Conservation (phyloP, 2,113 vertebrate genomes). For the Daphoenositta chrysoptera region DNA sequence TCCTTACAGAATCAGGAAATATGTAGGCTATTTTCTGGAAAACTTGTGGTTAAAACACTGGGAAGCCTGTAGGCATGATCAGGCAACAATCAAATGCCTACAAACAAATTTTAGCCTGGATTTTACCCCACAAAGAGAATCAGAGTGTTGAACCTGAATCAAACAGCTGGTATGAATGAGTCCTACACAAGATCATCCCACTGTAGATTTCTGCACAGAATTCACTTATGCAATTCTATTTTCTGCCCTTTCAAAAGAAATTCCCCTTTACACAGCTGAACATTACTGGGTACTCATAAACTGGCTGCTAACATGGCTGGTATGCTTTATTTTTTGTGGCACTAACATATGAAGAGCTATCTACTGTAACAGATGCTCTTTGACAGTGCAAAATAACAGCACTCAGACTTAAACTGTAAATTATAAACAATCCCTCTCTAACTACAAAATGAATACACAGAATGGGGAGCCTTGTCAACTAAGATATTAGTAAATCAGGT, state of each 20-base stretch:
- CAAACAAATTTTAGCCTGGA: neutral
- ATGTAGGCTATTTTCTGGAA: neutral
- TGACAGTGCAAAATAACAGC: conserved; percentile 63
- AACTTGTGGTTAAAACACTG: neutral
- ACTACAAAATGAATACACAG: conserved; percentile 59
- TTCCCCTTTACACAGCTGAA: neutral
- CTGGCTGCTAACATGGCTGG: neutral
- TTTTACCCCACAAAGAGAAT: neutral
- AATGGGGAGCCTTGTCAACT: conserved; percentile 61
- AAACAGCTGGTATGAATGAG: neutral
- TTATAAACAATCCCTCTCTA: conserved; percentile 66
- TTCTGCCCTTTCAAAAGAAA: neutral
- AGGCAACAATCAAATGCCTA: neutral
- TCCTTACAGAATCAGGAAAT: neutral
- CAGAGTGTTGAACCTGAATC: neutral
- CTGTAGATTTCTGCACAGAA: neutral
- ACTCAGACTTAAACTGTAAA: conserved; percentile 60
- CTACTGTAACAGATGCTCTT: conserved; percentile 58
- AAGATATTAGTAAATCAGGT: conserved; percentile 60
- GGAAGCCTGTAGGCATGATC: neutral
- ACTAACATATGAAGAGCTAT: neutral
- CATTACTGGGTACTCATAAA: neutral
- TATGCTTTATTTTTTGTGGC: neutral
- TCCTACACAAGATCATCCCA: neutral
- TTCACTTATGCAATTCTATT: neutral